Percentiles rank a stretch among this genome's conserved stretches.
Conservation (phyloP, 2,113 vertebrate species). For the Mellivora capensis region DNA sequence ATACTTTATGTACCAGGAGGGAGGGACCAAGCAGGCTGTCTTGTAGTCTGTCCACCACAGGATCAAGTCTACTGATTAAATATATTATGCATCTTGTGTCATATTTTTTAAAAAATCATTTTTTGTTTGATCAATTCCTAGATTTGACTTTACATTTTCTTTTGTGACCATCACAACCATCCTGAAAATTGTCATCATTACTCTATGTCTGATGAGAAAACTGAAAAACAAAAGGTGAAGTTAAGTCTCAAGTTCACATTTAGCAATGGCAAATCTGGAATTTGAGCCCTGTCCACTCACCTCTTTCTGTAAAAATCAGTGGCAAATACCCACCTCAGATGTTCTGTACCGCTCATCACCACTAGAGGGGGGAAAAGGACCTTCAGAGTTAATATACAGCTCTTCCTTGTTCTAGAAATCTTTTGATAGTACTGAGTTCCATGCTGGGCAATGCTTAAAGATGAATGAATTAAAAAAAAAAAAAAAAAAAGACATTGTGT, state of each 20-base stretch:
- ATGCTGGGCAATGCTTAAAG: not conserved
- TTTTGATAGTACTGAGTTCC: not conserved
- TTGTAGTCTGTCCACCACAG: not conserved
- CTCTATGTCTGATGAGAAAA: not conserved
- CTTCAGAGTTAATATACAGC: not conserved
- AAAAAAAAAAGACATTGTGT: not conserved
- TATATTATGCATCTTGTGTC: not conserved
- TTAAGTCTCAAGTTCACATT: not conserved
- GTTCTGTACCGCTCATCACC: not conserved
- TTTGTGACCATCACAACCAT: not conserved
- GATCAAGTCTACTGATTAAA: not conserved
- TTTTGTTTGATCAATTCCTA: not conserved
- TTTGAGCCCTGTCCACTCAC: not conserved
- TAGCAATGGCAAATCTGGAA: not conserved
- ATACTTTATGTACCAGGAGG: not conserved
- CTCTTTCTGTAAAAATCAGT: rapidly evolving
- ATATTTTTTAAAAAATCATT: not conserved
- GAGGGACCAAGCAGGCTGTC: not conserved
- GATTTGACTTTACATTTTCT: not conserved
- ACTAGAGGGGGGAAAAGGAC: slow-evolving; percentile 52
- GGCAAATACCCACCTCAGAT: not conserved
- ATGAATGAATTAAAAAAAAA: not conserved
- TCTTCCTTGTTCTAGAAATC: not conserved
- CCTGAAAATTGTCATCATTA: not conserved
- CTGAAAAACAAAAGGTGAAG: not conserved